Evolutionary conservation across 2,797 vertebrate genomes (phyloP).

Genomic region (Capromys pilorides): DNA sequence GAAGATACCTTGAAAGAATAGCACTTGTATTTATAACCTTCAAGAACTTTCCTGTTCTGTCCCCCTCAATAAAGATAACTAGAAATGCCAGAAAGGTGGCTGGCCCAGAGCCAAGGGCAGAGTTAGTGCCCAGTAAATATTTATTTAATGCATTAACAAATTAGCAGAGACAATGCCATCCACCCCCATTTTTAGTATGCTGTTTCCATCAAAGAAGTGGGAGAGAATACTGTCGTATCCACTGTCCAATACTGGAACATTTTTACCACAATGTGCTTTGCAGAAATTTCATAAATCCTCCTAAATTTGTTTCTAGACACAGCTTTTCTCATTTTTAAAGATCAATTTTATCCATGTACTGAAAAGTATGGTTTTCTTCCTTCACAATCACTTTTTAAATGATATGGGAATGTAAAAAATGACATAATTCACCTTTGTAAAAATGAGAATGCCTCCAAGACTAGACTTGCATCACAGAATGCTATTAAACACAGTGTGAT

Average conservation of each 20-base stretch:
- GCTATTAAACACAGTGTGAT: conserved; percentile 1
- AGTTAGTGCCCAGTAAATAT: neutral
- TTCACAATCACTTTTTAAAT: conserved; percentile 46
- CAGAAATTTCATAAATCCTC: conserved; percentile 28
- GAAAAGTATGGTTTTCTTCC: conserved; percentile 16
- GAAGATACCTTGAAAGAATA: conserved; percentile 15
- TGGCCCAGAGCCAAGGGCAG: neutral
- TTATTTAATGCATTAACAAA: conserved; percentile 20
- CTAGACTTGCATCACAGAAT: conserved; percentile 30
- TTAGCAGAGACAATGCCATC: neutral
- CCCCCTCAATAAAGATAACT: neutral
- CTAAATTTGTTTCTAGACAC: conserved; percentile 43
- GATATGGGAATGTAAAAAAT: conserved; percentile 37
- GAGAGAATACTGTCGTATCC: neutral
- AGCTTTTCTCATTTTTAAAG: conserved; percentile 54
- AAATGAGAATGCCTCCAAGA: conserved; percentile 36
- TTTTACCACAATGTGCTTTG: neutral
- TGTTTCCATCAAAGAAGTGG: neutral
- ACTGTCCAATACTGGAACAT: neutral
- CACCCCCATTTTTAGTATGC: neutral
- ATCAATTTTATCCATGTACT: conserved; percentile 31
- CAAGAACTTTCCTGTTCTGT: neutral
- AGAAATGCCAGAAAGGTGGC: neutral
- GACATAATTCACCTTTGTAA: neutral
- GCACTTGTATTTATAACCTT: neutral